Base-by-base conservation (phyloP, 2,113 vertebrate species). In the Oncorhynchus nerka region DNA sequence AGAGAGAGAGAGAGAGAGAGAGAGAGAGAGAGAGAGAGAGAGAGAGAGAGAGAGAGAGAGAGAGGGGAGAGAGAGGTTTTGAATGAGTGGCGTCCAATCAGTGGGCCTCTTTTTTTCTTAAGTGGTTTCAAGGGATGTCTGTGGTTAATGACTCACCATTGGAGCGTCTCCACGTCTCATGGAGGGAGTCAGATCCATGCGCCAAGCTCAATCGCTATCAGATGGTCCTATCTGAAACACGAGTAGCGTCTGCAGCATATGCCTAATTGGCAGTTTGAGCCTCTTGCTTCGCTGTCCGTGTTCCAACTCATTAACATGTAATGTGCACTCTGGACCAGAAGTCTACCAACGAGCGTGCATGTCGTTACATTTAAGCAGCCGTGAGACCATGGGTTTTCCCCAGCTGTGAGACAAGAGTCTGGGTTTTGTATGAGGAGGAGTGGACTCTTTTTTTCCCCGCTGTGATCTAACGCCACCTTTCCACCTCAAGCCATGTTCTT, bases 271-370 rank as follows among this genome's bases (percentile, higher is more conserved):
- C 84, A 88, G 83, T 88, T 89, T 84, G 89, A 89, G 87, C 87
- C 86, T 84, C 81, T n/a, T 80, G 84, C 86, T 79, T 72, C 71
- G 82, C 83, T 87, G 85, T 88, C 85, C 79, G 80, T 15, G 88
- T 92, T 93, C 88, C 88, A 92, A 90, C 79, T 88, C 89, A 90
- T 92, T 93, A 91, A 84, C 90, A 85, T 88, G 86, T 86, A 87
- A 90, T 88, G 82, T 87, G 88, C 83, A 81, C 87, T 75, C 70
- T 57, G 81, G 88, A 89, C 87, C 83, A 9, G 70, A 64, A 83
- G 83, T 84, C 78, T 86, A 39, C 70, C 85, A 84, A 67, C 85
- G 32, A 81, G 73, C 81, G 19, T 66, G 81, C 78, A 76, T 81
- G 48, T 16, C 83, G 68, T 85, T 86, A 85, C 87, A 80, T 85